Evolutionary conservation across 1,140 invertebrate species (phyloP), one percentile per base, ranked within the genome.

Genomic region (Leptinotarsa defecta): DNA sequence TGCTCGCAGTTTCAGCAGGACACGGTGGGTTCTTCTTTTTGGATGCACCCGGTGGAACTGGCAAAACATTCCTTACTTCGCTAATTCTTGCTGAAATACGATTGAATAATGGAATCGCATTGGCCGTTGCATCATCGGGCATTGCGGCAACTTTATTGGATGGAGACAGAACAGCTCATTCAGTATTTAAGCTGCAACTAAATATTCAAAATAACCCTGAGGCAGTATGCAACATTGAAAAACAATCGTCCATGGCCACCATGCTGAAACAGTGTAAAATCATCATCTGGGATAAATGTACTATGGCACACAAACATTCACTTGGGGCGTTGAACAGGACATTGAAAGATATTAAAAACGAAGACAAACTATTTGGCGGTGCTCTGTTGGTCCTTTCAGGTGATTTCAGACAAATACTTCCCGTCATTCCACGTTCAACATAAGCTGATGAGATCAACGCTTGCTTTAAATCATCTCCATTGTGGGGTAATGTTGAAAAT

Each of bases 121-220:
- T 87, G 49, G 83, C 85, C 13, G 74, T 86, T 19, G 87, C 87
- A 49, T 87, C 84, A n/a, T 86, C 83, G 27, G 86, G 86, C 49
- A 88, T 88, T 75, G 86, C 86, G 34, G 84, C 87, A 61, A 87
- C 84, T 73, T 81, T 87, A 68, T 67, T 88, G 24, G 77, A 81
- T 57, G 85, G 84, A 76, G 87, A 86, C n/a, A 72, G 79, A 80
- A 85, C 83, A 71, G 82, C 82, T 67, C 84, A 86, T 81, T 84
- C 83, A 75, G 76, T 76, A 78, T 82, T 85, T 67, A 85, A 85
- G 75, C 74, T 86, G 73, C 81, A 83, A 81, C 86, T 77, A 22
- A 73, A 77, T 27, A 48, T 77, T 79, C 72, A 78, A 19, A 78
- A 43, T 63, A 76, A 74, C 24, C 71, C 74, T 62, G 62, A 76